phyloP scores from a whole-genome alignment of 37 sponge, comb jelly and placozoan genomes.

The Axinella damicornis region DNA sequence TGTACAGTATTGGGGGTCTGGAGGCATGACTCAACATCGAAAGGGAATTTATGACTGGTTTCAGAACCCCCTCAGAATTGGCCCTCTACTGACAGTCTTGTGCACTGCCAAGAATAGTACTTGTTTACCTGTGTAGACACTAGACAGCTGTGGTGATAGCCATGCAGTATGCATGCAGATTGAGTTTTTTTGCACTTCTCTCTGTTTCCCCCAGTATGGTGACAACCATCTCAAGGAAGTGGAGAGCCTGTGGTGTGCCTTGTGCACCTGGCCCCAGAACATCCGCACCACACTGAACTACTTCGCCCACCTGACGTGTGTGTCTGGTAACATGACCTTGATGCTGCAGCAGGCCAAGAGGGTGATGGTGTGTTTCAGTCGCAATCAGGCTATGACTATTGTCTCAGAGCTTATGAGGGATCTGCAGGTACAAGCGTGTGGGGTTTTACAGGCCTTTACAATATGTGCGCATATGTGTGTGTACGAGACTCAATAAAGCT shows the following conservation, averaged over 20 bases:
- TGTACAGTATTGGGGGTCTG: no score
- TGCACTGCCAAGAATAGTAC: no score
- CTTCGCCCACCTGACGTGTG: slow-evolving; percentile 61
- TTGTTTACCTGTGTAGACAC: no score
- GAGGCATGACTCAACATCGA: no score
- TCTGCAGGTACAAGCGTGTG: slow-evolving; percentile 56
- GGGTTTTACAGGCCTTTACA: no score
- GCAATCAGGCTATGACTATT: slow-evolving; percentile 40
- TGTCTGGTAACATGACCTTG: slow-evolving; percentile 49
- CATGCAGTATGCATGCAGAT: no score
- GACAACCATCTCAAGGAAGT: slow-evolving; percentile 77
- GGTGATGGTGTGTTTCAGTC: slow-evolving; percentile 77
- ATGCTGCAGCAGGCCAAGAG: slow-evolving; percentile 83
- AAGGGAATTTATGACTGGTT: no score
- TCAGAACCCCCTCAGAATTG: no score
- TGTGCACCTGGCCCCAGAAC: slow-evolving; percentile 81
- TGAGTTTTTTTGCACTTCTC: no score
- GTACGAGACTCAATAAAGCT: no score
- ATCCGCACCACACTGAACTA: slow-evolving; percentile 72
- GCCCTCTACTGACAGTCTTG: no score
- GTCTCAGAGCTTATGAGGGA: slow-evolving; percentile 83
- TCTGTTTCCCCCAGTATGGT: slow-evolving; percentile 42
- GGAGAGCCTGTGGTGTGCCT: slow-evolving; percentile 84
- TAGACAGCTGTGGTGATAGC: no score
- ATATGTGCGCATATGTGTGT: neutral